These are phyloP conservation scores for Creontiades dilutus DNA, from an alignment of 2,888 invertebrate species.

Conservation along the genomic window DNA sequence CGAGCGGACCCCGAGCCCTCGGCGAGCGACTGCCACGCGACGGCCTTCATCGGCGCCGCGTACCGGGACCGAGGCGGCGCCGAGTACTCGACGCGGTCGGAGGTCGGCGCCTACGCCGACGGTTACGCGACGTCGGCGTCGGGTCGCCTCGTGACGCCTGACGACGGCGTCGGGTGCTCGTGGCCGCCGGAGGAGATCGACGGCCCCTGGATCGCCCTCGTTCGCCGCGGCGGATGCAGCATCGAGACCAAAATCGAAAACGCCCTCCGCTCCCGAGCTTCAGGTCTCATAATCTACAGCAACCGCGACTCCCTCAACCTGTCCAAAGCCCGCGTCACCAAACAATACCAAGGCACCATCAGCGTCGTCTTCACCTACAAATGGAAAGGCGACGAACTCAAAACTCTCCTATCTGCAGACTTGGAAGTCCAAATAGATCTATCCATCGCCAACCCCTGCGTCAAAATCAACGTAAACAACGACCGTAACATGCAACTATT, in stretches of 20 bases:
- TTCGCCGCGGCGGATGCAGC: conserved; percentile 88
- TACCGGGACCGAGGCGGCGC: conserved; percentile 62
- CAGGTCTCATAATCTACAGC: conserved; percentile 87
- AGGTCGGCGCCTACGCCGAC: conserved; percentile 61
- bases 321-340: conserved; percentile 8
- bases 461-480: conserved; percentile 81
- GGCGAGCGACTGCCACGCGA: conserved; percentile 64
- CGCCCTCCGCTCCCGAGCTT: conserved; percentile 85
- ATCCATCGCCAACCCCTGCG: conserved; percentile 82
- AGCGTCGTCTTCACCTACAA: conserved; percentile 90
- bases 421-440: conserved; percentile 85
- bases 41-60: conserved; percentile 60
- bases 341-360: conserved; percentile 84
- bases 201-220: conserved; percentile 88
- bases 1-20: neutral
- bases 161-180: conserved; percentile 75
- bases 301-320: conserved; percentile 83
- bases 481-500: conserved; percentile 94
- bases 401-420: conserved; percentile 84
- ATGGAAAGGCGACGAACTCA: conserved; percentile 88
- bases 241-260: conserved; percentile 91
- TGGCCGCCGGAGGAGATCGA: conserved; percentile 73
- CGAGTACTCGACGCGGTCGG: conserved; percentile 38
- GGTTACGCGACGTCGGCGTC: conserved; percentile 38
- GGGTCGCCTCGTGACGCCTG: conserved; percentile 67